A percentile compares a stretch with the other conserved stretches of the same genome.
phyloP scores from a whole-genome alignment of 2,113 vertebrate genomes.

The Uria aalge region DNA sequence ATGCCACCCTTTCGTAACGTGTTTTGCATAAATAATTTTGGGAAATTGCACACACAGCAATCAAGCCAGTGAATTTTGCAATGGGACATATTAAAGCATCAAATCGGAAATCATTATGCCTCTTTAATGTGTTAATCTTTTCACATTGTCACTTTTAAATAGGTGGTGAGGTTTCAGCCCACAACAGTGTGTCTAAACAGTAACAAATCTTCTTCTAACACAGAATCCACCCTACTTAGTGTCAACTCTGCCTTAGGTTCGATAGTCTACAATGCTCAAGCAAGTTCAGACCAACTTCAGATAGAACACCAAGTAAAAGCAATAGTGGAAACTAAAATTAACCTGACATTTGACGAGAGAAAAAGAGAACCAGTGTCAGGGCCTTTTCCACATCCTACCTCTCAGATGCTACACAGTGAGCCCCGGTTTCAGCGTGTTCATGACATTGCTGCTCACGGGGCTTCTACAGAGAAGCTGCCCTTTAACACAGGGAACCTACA shows the following conservation, averaged over 20 bases:
- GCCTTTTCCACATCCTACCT: neutral
- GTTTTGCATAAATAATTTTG: neutral
- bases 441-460: neutral
- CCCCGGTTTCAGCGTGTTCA: neutral
- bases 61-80: neutral
- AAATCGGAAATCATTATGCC: neutral
- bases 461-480: neutral
- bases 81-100: neutral
- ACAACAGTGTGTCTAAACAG: neutral
- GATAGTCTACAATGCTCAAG: neutral
- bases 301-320: neutral
- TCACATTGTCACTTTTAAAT: neutral
- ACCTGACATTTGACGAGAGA: neutral
- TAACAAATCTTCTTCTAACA: neutral
- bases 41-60: neutral
- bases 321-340: neutral
- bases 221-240: neutral
- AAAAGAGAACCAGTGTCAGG: neutral
- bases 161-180: neutral
- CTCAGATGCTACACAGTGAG: neutral
- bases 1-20: neutral
- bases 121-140: neutral
- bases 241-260: neutral
- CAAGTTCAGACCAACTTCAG: neutral
- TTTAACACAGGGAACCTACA: neutral